Evolutionary conservation across 2,113 vertebrate genomes (phyloP).

Genomic region (Gorsachius goisagi): DNA sequence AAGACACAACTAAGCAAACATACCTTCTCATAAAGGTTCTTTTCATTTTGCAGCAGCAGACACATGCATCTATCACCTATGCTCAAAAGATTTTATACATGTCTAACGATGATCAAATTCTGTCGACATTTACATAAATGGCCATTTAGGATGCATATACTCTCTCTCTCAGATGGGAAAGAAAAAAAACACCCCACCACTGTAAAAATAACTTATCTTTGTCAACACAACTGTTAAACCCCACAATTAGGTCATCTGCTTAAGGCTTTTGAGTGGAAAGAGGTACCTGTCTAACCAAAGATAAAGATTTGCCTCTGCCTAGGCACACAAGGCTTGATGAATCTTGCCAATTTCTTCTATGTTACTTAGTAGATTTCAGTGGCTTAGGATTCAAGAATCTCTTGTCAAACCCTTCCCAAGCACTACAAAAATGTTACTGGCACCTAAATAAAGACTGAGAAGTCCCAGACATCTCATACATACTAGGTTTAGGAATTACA

Average conservation of each 20-base stretch:
- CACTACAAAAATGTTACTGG: not conserved
- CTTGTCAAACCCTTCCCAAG: not conserved
- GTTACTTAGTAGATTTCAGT: not conserved
- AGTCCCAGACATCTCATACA: not conserved
- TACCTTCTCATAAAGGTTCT: not conserved
- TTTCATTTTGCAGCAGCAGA: not conserved
- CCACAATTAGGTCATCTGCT: not conserved
- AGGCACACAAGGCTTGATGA: not conserved
- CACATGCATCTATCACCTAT: no score
- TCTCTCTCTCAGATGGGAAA: accelerated
- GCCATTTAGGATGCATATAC: not conserved
- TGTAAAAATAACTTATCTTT: not conserved
- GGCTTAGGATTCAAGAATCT: not conserved
- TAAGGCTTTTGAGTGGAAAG: not conserved
- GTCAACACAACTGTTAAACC: not conserved
- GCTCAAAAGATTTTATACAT: not conserved
- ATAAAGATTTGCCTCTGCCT: not conserved
- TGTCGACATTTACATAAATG: accelerated
- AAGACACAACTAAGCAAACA: not conserved
- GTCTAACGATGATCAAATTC: not conserved
- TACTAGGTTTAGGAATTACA: not conserved
- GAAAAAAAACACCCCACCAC: no score
- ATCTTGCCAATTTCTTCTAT: not conserved
- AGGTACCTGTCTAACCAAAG: not conserved
- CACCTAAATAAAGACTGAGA: not conserved